phyloP scores from a whole-genome alignment of 2,797 vertebrate species.

The Peromyscus attwateri region DNA sequence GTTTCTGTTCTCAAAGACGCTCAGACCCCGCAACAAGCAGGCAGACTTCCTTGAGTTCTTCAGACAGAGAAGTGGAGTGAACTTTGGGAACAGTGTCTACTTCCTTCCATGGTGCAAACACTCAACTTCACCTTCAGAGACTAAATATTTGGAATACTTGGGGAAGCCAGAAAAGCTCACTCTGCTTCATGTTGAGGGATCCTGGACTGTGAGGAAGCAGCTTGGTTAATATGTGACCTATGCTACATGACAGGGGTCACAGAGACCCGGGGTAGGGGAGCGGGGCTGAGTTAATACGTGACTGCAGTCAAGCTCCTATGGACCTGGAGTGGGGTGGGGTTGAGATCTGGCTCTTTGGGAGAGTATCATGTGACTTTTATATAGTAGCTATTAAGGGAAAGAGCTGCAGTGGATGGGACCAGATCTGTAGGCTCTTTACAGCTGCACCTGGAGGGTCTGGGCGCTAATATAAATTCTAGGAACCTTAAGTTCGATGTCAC shows the following conservation, averaged over 20 bases:
- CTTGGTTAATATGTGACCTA: not conserved
- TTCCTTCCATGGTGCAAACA: too few species aligned
- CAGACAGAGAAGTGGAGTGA: too few species aligned
- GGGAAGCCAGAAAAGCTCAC: not conserved
- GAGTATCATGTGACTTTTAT: not conserved
- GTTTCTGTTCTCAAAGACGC: not conserved
- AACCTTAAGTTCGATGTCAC: too few species aligned
- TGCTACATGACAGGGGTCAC: not conserved
- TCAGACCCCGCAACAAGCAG: too few species aligned
- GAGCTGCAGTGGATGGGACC: not conserved
- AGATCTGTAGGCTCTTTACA: not conserved
- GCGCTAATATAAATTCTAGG: not conserved
- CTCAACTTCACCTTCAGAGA: too few species aligned
- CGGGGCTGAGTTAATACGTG: not conserved
- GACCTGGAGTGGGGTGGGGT: not conserved
- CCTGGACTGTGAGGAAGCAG: not conserved
- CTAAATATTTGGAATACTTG: too few species aligned
- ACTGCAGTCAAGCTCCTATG: not conserved
- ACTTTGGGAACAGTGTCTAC: too few species aligned
- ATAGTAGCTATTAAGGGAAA: not conserved
- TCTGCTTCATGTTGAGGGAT: not conserved
- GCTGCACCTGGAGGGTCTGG: not conserved
- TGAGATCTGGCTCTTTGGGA: not conserved
- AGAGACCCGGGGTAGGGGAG: not conserved
- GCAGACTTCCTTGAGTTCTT: too few species aligned